Base-by-base conservation (phyloP, 2,888 invertebrate species). In the Pollenia amentaria region DNA sequence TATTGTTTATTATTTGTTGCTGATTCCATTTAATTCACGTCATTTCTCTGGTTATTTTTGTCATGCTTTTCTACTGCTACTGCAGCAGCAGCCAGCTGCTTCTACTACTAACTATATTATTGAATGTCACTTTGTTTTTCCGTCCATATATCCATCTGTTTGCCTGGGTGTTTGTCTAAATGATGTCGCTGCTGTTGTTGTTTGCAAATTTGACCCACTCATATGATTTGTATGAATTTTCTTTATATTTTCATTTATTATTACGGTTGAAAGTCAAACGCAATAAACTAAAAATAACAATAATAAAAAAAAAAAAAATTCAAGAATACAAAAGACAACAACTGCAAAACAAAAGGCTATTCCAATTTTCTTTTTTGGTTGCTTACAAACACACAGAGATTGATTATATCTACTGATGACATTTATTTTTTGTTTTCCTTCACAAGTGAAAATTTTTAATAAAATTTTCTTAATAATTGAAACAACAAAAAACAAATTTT, bases 221-320 rank as follows among this genome's bases (percentile, higher is more conserved):
- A 87, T 73, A 80, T 64, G 80, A 81, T 76, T 84, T 79, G 79
- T 83, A 84, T 77, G 46, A 80, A 51, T 80, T 87, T 80, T 76
- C 72, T 84, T 79, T 75, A 67, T 64, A 78, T 86, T 78, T 80
- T 77, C 48, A 55, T 82, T 75, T 80, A 70, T 72, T 82, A 69
- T 86, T 86, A 82, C 82, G 69, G 40, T 75, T 67, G 72, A 78
- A 82, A 78, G 72, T 85, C 67, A 64, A 79, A 75, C 60, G 73
- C 78, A 79, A 79, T 70, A 75, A 48, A 78, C 40, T 77, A 82
- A 82, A 78, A 77, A 85, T 77, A 82, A 78, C 44, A 84, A 78
- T 11, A 72, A 82, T 29, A 29, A 40, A 2, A 69, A 81, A 48
- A 70, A n/a, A 60, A n/a, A n/a, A n/a, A n/a, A n/a, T n/a, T n/a